Percentiles rank a stretch among this genome's conserved stretches.
Conservation (phyloP, 64 coral and sea anemone species). For the Montipora efflorescens region DNA sequence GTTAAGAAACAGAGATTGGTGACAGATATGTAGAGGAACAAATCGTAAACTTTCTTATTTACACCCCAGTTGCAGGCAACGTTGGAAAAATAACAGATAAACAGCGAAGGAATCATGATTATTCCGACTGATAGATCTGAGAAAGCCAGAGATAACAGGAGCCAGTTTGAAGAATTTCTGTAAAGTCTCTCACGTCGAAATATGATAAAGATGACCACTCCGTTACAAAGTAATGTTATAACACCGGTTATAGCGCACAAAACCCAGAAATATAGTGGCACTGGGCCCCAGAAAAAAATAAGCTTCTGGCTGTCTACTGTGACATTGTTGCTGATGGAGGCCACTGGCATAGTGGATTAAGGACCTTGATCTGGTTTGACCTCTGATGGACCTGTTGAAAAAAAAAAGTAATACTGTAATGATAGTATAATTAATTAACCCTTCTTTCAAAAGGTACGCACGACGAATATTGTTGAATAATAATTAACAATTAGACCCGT, state of each 20-base stretch:
- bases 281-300: conserved; percentile 31
- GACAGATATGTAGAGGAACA: conserved; percentile 70
- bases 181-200: conserved; percentile 40
- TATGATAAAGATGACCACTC: conserved; percentile 60
- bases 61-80: conserved; percentile 62
- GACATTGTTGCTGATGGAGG: not conserved
- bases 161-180: conserved; percentile 73
- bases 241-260: conserved; percentile 48
- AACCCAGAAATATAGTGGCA: conserved; percentile 71
- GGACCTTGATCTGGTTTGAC: not conserved
- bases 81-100: conserved; percentile 58
- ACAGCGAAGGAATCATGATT: conserved; percentile 75
- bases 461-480: no score
- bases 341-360: not conserved
- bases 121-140: conserved; percentile 61
- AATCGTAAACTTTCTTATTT: conserved; percentile 69
- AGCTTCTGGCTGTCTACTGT: conserved; percentile 1
- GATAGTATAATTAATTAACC: no score
- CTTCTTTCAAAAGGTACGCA: no score
- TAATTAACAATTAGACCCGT: no score
- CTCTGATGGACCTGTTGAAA: not conserved
- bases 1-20: conserved; percentile 70
- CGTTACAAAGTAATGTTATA: conserved; percentile 69
- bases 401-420: not conserved
- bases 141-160: conserved; percentile 59